Base-by-base conservation (phyloP, 2,888 invertebrate species). In the Ectropis crepuscularia region DNA sequence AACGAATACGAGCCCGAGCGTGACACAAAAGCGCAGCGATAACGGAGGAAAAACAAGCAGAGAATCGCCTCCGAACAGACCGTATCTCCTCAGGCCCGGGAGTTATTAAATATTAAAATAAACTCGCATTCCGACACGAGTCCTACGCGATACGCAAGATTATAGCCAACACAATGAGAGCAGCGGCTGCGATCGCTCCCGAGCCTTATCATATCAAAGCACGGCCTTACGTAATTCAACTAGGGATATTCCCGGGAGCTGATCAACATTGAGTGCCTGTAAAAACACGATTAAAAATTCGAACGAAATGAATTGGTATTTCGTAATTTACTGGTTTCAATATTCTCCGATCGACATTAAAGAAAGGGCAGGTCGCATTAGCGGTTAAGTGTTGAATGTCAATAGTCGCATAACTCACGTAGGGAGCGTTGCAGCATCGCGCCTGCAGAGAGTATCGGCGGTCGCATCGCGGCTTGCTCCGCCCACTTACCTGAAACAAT, bases 41-140 rank as follows among this genome's bases (percentile, higher is more conserved):
- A 90, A 88, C 87, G 81, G 80, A 77, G 82, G 84, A 86, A 87
- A 90, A 91, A 91, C 85, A 88, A 89, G 80, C 85, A 88, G 87
- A 80, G 85, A 87, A 88, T 85, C 87, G 87, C 87, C 87, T 80
- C 79, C 83, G 79, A 87, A 85, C 81, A 88, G 88, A 89, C 90
- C 86, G 82, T 90, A 91, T 90, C 90, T 86, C 60, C 79, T 82
- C 80, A 82, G 85, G 88, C 86, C 86, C 82, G 85, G 85, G 87
- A 89, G 88, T 92, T 92, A 92, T 92, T 92, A 92, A 92, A 92
- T 92, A 92, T 92, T 91, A 92, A 92, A 92, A 92, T 91, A 91
- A 90, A 89, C 90, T 89, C 83, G 90, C 90, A 91, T 91, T 89
- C 90, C 90, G 83, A 86, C 89, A 88, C 90, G 89, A 90, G 88